Base-by-base conservation (phyloP, 2,888 invertebrate genomes). In the Callosobruchus maculatus region DNA sequence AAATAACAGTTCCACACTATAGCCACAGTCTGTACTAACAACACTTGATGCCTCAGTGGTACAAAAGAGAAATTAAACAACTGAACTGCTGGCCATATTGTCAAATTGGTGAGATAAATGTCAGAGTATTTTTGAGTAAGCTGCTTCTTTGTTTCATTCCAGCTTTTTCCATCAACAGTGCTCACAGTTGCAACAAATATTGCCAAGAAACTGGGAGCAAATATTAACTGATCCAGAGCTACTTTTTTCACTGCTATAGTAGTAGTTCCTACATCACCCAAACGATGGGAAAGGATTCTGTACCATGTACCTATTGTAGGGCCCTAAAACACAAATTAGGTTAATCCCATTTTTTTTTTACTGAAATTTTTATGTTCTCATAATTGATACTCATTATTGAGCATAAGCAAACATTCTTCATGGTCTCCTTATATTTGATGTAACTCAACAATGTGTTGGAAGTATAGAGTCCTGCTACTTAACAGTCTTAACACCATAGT, bases 1-100 rank as follows among this genome's bases (percentile, higher is more conserved):
- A 97, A 86, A 85, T 95, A 97, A 13, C 92, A 92, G 84, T 97
- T 97, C 96, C 97, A 97, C 81, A 94, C 88, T 26, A 97, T 84
- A 30, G 95, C 95, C n/a, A 96, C 91, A 7, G 88, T 83, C 85
- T 96, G 96, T 3, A 93, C 94, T 66, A 94, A 88, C 66, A 95
- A 85, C 9, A 96, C 94, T 88, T 97, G 95, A 86, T 94, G 94
- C 75, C 94, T 91, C 68, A 96, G 88, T 7, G 97, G 97, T 72
- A 96, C 89, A 81, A 94, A 88, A 80, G 93, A 92, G 87, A 98
- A 98, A 86, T 97, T 98, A 2, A 93, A 84, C 30, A 95, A 81
- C 85, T 97, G 97, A 0, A 95, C 95, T 82, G 92, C 90, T 7
- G 97, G 96, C 97, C 96, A 97, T 22, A 94, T 88, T 85, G 90